Evolutionary conservation across 1,140 invertebrate species (phyloP).

Genomic region (Scaptomyza graminum): DNA sequence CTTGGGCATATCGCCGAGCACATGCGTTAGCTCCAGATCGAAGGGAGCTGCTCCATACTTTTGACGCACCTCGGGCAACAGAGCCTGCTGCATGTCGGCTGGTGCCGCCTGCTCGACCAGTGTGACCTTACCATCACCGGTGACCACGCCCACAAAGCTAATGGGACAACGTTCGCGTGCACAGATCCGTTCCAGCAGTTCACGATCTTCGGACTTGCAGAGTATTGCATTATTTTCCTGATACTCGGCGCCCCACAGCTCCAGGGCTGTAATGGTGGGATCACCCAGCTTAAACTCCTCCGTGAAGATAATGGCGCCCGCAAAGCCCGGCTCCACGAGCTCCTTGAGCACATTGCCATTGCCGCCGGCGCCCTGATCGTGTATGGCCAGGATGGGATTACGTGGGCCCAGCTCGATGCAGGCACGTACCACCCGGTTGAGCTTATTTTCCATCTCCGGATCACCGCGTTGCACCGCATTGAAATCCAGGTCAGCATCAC

Average conservation of each 20-base stretch:
- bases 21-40: conserved; percentile 94
- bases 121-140: conserved; percentile 92
- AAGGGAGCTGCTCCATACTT: conserved; percentile 85
- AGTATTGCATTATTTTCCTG: conserved; percentile 98
- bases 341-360: conserved; percentile 99
- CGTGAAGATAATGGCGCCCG: conserved; percentile 95
- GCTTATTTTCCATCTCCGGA: conserved; percentile 99
- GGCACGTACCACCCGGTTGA: conserved; percentile 96
- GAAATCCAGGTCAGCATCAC: conserved; percentile 95
- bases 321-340: conserved; percentile 92
- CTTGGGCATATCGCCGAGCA: conserved; percentile 89
- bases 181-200: conserved; percentile 89
- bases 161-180: conserved; percentile 95
- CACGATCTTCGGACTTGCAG: conserved; percentile 87
- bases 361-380: conserved; percentile 93
- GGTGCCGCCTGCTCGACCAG: conserved; percentile 87
- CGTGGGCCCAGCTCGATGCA: conserved; percentile 92
- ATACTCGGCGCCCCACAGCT: conserved; percentile 99
- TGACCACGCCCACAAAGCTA: conserved; percentile 96
- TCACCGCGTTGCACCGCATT: conserved; percentile 98
- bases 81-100: conserved; percentile 78
- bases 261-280: conserved; percentile 95
- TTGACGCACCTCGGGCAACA: conserved; percentile 24
- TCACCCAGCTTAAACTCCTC: conserved; percentile 96
- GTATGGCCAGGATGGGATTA: conserved; percentile 94